Evolutionary conservation across 2,888 invertebrate species (phyloP).

Genomic region (Drosophila helvetica): DNA sequence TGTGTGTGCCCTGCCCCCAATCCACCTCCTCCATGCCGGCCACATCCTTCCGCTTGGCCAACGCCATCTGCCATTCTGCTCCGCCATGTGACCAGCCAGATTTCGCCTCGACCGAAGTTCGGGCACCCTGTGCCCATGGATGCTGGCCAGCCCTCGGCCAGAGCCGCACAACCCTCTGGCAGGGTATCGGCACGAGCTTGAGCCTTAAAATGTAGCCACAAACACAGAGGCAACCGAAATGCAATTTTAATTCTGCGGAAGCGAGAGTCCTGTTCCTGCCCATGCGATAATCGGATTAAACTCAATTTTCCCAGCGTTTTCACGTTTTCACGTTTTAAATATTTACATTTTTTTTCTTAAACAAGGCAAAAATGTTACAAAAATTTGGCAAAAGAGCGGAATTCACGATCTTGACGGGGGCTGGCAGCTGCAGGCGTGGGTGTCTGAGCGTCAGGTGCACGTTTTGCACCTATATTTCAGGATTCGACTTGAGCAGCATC

Average conservation of each 20-base stretch:
- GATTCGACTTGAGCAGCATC: too few relatives aligned
- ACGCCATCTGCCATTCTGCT: conserved; percentile 1
- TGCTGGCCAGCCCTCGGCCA: neutral
- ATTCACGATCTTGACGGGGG: too few relatives aligned
- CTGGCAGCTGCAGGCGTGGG: too few relatives aligned
- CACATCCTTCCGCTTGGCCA: conserved; percentile 52
- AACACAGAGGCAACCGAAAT: conserved; percentile 54
- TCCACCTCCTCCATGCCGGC: conserved; percentile 27
- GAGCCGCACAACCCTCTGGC: neutral
- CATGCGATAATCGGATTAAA: neutral
- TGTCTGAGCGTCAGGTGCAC: too few relatives aligned
- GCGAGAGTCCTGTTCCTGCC: neutral
- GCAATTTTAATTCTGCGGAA: conserved; percentile 53
- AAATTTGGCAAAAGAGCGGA: too few relatives aligned
- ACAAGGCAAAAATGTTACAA: too few relatives aligned
- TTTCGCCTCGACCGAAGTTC: too few relatives aligned
- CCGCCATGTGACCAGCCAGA: neutral
- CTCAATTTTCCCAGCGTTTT: neutral
- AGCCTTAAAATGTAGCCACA: conserved; percentile 40
- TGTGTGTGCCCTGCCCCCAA: neutral
- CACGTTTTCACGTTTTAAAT: neutral
- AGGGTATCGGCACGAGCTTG: conserved; percentile 14
- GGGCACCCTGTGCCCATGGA: neutral
- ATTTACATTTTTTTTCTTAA: neutral
- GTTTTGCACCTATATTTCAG: too few relatives aligned